Conservation (phyloP, 1,140 invertebrate genomes). For the Papilio dardanus region DNA sequence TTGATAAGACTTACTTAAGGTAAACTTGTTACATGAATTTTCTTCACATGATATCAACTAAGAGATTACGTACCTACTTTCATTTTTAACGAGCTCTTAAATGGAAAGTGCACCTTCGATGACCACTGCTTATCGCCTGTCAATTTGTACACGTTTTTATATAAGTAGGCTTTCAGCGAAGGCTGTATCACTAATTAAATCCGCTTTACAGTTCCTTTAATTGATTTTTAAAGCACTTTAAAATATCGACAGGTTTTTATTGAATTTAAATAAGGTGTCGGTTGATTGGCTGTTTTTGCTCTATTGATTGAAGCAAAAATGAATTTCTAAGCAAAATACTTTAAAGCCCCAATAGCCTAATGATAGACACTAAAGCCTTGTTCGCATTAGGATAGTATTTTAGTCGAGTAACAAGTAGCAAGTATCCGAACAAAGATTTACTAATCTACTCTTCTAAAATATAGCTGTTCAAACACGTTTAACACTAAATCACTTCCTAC, state of each 20-base stretch:
- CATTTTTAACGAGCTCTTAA: constrained; percentile 4
- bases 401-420: too few species aligned
- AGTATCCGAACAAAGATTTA: too few species aligned
- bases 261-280: not conserved
- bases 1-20: too few species aligned
- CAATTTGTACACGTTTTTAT: constrained; percentile 2
- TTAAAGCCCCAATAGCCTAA: not conserved
- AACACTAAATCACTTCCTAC: too few species aligned
- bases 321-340: too few species aligned
- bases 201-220: not conserved
- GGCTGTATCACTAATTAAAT: not conserved
- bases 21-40: constrained; percentile 6
- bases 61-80: constrained; percentile 4
- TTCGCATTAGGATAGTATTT: too few species aligned
- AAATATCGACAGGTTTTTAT: constrained; percentile 7
- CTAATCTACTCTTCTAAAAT: too few species aligned
- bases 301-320: not conserved
- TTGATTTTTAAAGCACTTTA: constrained; percentile 4
- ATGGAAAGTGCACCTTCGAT: not conserved
- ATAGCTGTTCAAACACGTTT: too few species aligned
- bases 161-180: not conserved
- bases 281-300: not conserved
- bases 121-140: not conserved
- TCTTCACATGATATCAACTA: not conserved
- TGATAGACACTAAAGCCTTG: too few species aligned